These are phyloP conservation scores for Cenopis cana DNA, from an alignment of 2,888 invertebrate species.

Conservation along the genomic window DNA sequence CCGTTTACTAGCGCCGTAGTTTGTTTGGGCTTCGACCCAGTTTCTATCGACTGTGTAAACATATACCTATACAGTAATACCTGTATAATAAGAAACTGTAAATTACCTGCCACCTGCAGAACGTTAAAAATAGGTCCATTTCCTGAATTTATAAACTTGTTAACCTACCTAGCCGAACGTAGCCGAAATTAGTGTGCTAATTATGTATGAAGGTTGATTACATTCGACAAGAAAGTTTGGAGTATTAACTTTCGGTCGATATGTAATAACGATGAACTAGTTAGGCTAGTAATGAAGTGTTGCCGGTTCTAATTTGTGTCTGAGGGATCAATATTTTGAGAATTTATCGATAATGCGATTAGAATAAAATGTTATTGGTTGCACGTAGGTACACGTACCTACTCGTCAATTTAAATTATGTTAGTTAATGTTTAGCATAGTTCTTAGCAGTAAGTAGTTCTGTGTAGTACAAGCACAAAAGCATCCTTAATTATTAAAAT, in stretches of 20 bases:
- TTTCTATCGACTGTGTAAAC: constrained; percentile 41
- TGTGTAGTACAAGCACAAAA: no score
- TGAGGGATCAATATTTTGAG: no score
- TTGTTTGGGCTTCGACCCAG: constrained; percentile 37
- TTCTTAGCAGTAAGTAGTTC: no score
- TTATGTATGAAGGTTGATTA: constrained; percentile 6
- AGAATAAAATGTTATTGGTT: no score
- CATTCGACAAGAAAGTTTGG: background rate
- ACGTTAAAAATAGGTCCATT: constrained; percentile 65
- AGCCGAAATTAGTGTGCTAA: constrained; percentile 3
- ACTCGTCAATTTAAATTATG: no score
- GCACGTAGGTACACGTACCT: no score
- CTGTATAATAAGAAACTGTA: constrained; percentile 33
- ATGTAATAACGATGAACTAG: background rate
- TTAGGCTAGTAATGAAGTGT: no score
- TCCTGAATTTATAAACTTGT: constrained; percentile 47
- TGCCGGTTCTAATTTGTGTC: no score
- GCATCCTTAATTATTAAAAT: no score
- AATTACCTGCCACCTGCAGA: constrained; percentile 54
- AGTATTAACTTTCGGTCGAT: background rate
- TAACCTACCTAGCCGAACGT: constrained; percentile 3
- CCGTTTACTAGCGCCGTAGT: constrained; percentile 26
- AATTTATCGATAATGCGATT: no score
- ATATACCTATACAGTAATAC: constrained; percentile 58
- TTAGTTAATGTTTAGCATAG: no score